Evolutionary conservation across 1,140 invertebrate species (phyloP), one percentile per base, ranked within the genome.

Genomic region (Pseudomyrmex flavicornis): DNA sequence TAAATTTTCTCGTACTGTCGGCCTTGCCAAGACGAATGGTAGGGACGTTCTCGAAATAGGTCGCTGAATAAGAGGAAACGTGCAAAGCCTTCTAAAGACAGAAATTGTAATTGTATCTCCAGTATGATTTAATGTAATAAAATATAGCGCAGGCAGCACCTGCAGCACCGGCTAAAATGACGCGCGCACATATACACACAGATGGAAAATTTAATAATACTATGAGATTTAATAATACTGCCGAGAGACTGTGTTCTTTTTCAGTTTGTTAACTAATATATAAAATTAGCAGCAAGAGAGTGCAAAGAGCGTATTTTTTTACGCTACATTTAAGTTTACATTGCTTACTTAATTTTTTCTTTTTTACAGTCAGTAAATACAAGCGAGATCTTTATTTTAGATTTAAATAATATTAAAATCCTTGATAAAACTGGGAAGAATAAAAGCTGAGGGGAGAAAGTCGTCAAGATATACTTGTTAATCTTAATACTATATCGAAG

Each of bases 1-100:
- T 89, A 89, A 89, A 89, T 89, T 85, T 76, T 76, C 59, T 22
- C 86, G 86, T 85, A 72, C 62, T 56, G 83, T 65, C 73, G 86
- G 73, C 82, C 83, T 70, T 85, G 85, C 83, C 87, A 89, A 88
- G 86, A 89, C 74, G 79, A 59, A 62, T 72, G 83, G 84, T 54
- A 59, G 69, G 63, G 86, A 83, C 79, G 74, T 76, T 63, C 74
- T 50, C 72, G 84, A 89, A 89, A 89, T 74, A 79, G 87, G 85
- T 89, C 76, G 76, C 58, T 76, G 88, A 77, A 75, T 85, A 83
- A 88, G 79, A 72, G 86, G 69, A 85, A 83, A 88, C 79, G 83
- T 77, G 86, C 50, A 76, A 82, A 85, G 86, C 79, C 73, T 89
- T 88, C 75, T 72, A 76, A 82, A 26, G 58, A 74, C 82, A 80